Evolutionary conservation across 2,797 vertebrate species (phyloP).

Genomic region (Rhabdomys pumilio): DNA sequence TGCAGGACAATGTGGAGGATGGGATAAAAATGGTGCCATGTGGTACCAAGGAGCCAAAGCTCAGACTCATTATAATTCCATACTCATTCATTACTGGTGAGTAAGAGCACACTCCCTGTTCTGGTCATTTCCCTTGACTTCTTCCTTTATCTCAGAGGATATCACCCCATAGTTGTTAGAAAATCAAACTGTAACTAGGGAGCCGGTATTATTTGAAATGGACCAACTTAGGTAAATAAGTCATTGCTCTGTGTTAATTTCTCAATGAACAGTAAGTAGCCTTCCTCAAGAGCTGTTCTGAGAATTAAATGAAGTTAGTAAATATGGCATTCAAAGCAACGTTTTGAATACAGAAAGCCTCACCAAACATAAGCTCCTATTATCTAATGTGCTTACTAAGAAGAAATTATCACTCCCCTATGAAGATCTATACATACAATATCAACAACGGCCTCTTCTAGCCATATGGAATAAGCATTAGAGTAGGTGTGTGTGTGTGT

Average conservation of each 20-base stretch:
- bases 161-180: neutral
- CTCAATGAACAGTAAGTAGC: neutral
- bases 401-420: constrained; percentile 12
- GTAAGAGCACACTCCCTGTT: neutral
- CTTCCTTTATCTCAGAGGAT: neutral
- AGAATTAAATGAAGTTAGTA: constrained; percentile 37
- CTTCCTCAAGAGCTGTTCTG: neutral
- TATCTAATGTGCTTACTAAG: constrained; percentile 33
- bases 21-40: neutral
- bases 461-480: neutral
- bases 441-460: neutral
- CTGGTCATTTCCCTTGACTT: neutral
- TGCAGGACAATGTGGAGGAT: neutral
- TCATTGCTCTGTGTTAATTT: neutral
- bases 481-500: neutral
- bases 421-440: neutral
- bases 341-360: neutral
- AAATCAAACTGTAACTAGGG: neutral
- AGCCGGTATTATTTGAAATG: neutral
- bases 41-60: neutral
- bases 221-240: neutral
- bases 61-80: neutral
- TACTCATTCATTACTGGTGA: neutral
- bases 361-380: neutral
- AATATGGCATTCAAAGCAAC: neutral